A percentile compares a stretch with the other conserved stretches of the same genome.
Conservation (phyloP, 23 tunicate genomes). For the Aplidium turbinatum region DNA sequence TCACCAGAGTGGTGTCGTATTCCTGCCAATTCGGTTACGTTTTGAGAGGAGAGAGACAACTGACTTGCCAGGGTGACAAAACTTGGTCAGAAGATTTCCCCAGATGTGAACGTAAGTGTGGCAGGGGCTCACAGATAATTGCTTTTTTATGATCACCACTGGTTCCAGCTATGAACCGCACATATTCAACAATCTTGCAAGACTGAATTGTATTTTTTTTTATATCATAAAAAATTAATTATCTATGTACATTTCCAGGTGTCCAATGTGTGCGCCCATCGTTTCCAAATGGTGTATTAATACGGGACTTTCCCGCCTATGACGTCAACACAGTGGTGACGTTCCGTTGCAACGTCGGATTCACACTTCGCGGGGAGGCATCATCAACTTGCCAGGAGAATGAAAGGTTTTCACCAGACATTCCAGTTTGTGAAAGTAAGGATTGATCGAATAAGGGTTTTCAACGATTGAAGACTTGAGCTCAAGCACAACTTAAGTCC, state of each 20-base stretch:
- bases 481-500: too few relatives aligned
- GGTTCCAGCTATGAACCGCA: too few relatives aligned
- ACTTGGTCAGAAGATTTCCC: slow-evolving; percentile 26
- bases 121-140: too few relatives aligned
- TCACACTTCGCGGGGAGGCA: background rate
- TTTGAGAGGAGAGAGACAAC: background rate
- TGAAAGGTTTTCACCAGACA: background rate
- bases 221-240: too few relatives aligned
- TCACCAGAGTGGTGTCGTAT: background rate
- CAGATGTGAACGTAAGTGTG: slow-evolving; percentile 13
- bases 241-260: too few relatives aligned
- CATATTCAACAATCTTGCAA: too few relatives aligned
- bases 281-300: too few relatives aligned
- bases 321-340: slow-evolving; percentile 1
- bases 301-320: background rate
- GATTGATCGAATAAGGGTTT: too few relatives aligned
- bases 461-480: too few relatives aligned
- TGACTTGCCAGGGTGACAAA: background rate
- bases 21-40: slow-evolving; percentile 4
- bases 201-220: too few relatives aligned
- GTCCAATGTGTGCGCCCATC: too few relatives aligned
- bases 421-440: background rate
- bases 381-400: background rate
- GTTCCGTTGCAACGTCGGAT: slow-evolving; percentile 18
- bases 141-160: too few relatives aligned